Evolutionary conservation across 53 echinoderm and acorn worm genomes (phyloP), one percentile per base, ranked within the genome.

Genomic region (Actinopyga echinites): DNA sequence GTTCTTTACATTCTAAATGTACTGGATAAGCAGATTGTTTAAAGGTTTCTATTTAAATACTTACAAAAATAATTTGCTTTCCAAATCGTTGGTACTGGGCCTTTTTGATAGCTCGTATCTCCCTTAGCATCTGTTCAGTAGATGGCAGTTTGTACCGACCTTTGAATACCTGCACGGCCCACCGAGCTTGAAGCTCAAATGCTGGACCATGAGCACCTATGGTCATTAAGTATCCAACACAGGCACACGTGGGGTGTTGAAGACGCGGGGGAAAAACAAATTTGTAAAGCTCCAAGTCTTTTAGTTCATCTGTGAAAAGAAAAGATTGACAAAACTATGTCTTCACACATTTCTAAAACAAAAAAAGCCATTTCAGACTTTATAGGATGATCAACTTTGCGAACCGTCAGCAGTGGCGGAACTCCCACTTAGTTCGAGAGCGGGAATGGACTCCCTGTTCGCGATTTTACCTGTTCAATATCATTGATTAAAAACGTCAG

Each of bases 141-240:
- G 83, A 53, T 12, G 95, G 95, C 20, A 95, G 80, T n/a, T 33
- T 38, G 10, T 61, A 83, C 21, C 84, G 90, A 53, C 92, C 92
- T 12, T 64, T 62, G 66, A 95, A 90, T 5, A 95, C 90, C 56
- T 90, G 92, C 0, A 80, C 69, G 1, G 74, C 92, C 92, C 92
- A 95, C 32, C 95, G 85, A 12, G 95, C 79, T 66, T 95, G 95
- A 12, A 95, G 62, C 88, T 95, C 95, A 65, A 90, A 93, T 13
- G 84, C 74, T 2, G 88, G 88, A 55, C 74, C 90, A 60, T 92
- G 90, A 23, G 95, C 92, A 23, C 95, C 92, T 4, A 90, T 63
- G 5, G 88, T 83, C 63, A 86, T 80, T 19, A 89, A 56, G 35
- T 75, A 84, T 0, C 95, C 95, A 5, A 95, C 79, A 54, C 86